phyloP scores from a whole-genome alignment of 2,888 invertebrate genomes.

The Hirtodrosophila trivittata region DNA sequence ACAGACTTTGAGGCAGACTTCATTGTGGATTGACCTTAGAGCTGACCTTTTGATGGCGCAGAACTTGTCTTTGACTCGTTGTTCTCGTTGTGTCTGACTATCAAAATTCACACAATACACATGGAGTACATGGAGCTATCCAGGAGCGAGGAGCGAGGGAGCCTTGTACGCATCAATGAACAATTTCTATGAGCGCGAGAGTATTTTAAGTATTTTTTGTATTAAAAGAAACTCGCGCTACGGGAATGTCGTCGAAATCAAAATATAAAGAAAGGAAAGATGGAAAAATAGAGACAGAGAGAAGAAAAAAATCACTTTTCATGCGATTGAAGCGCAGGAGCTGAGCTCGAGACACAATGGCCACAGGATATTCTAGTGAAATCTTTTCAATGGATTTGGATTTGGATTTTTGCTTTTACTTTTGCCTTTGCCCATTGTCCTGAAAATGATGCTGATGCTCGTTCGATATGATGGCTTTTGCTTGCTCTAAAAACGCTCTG shows the following conservation, averaged over 20 bases:
- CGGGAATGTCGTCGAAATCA: constrained; percentile 53
- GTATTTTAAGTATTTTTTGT: too few relatives aligned
- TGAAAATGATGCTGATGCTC: constrained; percentile 18
- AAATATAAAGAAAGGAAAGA: constrained; percentile 11
- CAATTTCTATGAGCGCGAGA: too few relatives aligned
- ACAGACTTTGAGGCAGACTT: background rate
- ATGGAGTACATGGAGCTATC: background rate
- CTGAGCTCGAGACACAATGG: constrained; percentile 42
- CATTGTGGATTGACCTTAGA: constrained; percentile 28
- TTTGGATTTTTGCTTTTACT: constrained; percentile 34
- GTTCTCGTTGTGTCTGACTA: background rate
- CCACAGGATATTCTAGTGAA: constrained; percentile 66
- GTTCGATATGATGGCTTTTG: constrained; percentile 56
- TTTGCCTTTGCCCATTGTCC: constrained; percentile 28
- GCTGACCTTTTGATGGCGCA: constrained; percentile 50
- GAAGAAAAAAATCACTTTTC: constrained; percentile 64
- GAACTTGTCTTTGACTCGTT: constrained; percentile 3
- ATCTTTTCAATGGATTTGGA: constrained; percentile 55
- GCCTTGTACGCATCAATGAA: constrained; percentile 39
- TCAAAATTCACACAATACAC: background rate
- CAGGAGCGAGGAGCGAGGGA: constrained; percentile 3
- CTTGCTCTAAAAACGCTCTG: constrained; percentile 62
- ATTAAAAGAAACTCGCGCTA: constrained; percentile 48
- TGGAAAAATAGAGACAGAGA: constrained; percentile 4
- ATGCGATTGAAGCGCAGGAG: constrained; percentile 38